These are phyloP conservation scores for Ammodytes dubius DNA, from an alignment of 2,113 vertebrate genomes.

Conservation along the genomic window DNA sequence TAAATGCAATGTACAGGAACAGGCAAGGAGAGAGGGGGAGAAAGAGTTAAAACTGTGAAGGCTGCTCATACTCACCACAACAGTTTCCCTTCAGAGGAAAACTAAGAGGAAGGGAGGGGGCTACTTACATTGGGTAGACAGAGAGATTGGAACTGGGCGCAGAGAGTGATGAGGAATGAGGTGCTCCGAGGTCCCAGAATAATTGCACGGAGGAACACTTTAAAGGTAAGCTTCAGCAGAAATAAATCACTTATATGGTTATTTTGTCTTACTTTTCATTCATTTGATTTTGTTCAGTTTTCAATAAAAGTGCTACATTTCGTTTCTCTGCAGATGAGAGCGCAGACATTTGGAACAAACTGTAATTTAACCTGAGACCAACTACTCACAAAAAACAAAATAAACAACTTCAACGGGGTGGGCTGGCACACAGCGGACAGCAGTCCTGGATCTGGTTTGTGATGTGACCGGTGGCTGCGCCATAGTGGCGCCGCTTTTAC, in stretches of 20 bases:
- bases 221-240: conserved; percentile 31
- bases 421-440: background rate
- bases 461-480: conserved; percentile 60
- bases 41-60: background rate
- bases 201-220: background rate
- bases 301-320: background rate
- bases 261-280: background rate
- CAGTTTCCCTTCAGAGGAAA: conserved; percentile 37
- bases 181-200: background rate
- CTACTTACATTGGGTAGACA: conserved; percentile 15
- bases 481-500: conserved; percentile 64
- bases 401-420: background rate
- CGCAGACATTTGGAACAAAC: background rate
- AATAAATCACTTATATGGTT: background rate
- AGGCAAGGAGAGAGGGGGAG: background rate
- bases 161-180: conserved; percentile 24
- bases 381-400: too few relatives aligned
- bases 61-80: conserved; percentile 16
- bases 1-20: background rate
- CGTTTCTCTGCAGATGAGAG: conserved; percentile 24
- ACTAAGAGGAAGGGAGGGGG: conserved; percentile 42
- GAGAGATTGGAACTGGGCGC: conserved; percentile 26
- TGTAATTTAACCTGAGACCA: background rate
- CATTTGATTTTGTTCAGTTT: background rate
- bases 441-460: background rate